Evolutionary conservation across 2,888 invertebrate species (phyloP), one percentile per base, ranked within the genome.

Genomic region (Pachliopta kotzebuea): DNA sequence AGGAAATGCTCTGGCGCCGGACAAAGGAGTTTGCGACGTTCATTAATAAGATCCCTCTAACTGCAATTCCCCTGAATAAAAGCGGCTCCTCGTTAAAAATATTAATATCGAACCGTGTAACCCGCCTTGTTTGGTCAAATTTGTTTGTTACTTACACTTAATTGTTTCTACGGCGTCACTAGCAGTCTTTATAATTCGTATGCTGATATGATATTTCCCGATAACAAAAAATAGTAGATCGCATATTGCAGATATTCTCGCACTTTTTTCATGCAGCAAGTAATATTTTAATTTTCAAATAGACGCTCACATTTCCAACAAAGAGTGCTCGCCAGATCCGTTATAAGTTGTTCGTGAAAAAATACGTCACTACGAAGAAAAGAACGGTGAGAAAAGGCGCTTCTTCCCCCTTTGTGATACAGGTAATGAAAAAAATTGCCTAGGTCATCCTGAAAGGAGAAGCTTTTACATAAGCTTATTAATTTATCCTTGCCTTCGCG

Each of bases 41-140:
- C 89, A 91, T 90, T 91, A 91, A 90, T 90, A 90, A 88, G 85
- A 88, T 90, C 90, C 88, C 86, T 88, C 88, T 85, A 88, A 88
- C 88, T 90, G 90, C 90, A 89, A 88, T 88, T 85, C 86, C 77
- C 80, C 82, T 88, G 88, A 89, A 90, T 88, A 87, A 87, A 88
- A 89, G 83, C 83, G 73, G 77, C 76, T 77, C 76, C 80, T 78
- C 81, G 76, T 76, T 77, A 81, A 86, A 85, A 88, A 86, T 88
- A 90, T 89, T 90, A 90, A 90, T 90, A 90, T 86, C 84, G 81
- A 81, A 74, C 80, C 79, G 82, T 79, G 85, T 86, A 81, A 78
- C 76, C 78, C 72, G 76, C 79, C 76, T 79, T 88, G 85, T 86
- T 86, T 81, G 81, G 83, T 81, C 80, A 84, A 81, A 86, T 85